These are phyloP conservation scores for Drosophila willistoni DNA, from an alignment of 1,140 invertebrate genomes.

Conservation along the genomic window DNA sequence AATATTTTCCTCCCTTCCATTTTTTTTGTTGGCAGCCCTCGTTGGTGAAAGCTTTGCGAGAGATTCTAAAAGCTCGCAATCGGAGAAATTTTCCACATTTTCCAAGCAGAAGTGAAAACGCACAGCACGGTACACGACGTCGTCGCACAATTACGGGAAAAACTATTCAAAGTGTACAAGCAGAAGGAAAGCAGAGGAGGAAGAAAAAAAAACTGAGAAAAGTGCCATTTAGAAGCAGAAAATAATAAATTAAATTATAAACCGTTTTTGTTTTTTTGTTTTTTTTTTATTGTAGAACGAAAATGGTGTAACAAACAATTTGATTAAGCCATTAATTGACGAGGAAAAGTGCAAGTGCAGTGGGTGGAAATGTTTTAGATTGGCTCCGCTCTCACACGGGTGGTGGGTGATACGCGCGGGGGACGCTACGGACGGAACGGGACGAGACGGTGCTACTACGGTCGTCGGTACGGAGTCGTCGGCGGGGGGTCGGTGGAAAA, in stretches of 20 bases:
- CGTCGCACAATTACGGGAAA: constrained; percentile 65
- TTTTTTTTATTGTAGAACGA: constrained; percentile 41
- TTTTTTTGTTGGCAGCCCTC: constrained; percentile 52
- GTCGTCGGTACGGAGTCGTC: constrained; percentile 11
- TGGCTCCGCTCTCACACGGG: constrained; percentile 35
- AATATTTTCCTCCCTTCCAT: constrained; percentile 9
- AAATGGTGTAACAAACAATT: constrained; percentile 69
- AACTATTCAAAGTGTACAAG: constrained; percentile 53
- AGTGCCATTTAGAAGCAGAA: constrained; percentile 19
- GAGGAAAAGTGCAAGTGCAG: constrained; percentile 76
- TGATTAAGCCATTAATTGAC: constrained; percentile 77
- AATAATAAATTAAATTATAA: constrained; percentile 42
- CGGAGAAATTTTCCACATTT: constrained; percentile 69
- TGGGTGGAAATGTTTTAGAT: constrained; percentile 76
- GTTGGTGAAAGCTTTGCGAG: constrained; percentile 37
- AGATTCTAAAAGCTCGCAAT: constrained; percentile 39
- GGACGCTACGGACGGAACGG: no score
- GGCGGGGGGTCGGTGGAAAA: constrained; percentile 58
- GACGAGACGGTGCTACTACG: neutral
- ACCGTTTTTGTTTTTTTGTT: constrained; percentile 33
- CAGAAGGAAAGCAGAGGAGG: constrained; percentile 27
- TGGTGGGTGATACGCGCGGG: constrained; percentile 20
- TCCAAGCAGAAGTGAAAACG: constrained; percentile 69
- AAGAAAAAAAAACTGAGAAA: constrained; percentile 18
- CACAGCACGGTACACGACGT: constrained; percentile 61